Evolutionary conservation across 2,888 invertebrate species (phyloP).

Genomic region (Bimastos eiseni): DNA sequence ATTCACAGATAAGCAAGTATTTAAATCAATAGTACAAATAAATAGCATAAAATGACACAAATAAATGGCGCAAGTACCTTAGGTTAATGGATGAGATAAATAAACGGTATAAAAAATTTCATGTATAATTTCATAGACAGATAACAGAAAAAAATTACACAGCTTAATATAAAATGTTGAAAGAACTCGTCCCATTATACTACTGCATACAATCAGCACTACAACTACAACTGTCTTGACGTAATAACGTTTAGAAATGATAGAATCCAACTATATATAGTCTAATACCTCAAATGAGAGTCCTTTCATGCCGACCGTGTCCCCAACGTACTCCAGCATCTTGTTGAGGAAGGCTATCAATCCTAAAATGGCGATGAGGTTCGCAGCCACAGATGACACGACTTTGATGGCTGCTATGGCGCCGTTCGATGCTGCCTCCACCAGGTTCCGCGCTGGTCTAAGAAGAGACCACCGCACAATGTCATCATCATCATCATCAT

Average conservation of each 20-base stretch:
- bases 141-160: background rate
- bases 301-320: constrained; percentile 70
- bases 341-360: constrained; percentile 81
- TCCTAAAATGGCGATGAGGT: constrained; percentile 84
- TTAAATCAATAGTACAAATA: too few species aligned
- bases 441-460: constrained; percentile 77
- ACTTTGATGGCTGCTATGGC: constrained; percentile 75
- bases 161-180: too few species aligned
- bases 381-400: constrained; percentile 82
- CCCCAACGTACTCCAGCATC: constrained; percentile 77
- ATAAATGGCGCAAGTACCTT: too few species aligned
- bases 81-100: too few species aligned
- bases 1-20: too few species aligned
- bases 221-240: too few species aligned
- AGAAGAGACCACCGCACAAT: constrained; percentile 31
- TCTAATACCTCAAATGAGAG: constrained; percentile 61
- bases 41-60: too few species aligned
- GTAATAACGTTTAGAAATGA: too few species aligned
- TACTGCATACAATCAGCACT: too few species aligned
- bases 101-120: too few species aligned
- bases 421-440: constrained; percentile 88
- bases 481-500: background rate
- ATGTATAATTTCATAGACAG: background rate
- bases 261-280: too few species aligned
- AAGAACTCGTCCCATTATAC: too few species aligned